Conservation (phyloP, 2,113 vertebrate genomes). For the Spea bombifrons region DNA sequence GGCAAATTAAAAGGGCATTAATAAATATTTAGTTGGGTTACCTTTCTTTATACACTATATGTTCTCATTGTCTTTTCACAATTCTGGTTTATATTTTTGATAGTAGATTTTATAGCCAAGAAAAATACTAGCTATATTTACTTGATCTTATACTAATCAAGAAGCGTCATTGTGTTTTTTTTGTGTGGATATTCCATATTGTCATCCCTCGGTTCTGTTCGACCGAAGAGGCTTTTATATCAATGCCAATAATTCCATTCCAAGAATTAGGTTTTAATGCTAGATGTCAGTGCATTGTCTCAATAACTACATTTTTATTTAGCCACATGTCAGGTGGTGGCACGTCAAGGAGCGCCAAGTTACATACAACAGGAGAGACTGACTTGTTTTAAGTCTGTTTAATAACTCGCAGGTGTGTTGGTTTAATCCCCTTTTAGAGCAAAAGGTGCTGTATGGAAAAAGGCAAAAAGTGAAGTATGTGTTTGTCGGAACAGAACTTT, state of each 20-base stretch:
- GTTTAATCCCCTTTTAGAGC: conserved; percentile 20
- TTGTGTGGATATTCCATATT: too few relatives aligned
- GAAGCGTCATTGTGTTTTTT: too few relatives aligned
- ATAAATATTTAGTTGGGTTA: too few relatives aligned
- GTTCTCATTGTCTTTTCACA: too few relatives aligned
- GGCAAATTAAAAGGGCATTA: too few relatives aligned
- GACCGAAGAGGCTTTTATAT: background rate
- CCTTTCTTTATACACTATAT: too few relatives aligned
- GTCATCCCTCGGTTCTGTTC: background rate
- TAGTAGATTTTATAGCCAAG: too few relatives aligned
- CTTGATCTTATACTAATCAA: too few relatives aligned
- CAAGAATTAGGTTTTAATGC: background rate
- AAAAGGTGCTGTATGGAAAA: conserved; percentile 13
- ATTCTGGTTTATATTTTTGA: too few relatives aligned
- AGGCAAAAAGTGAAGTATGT: background rate
- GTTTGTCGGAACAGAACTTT: conserved; percentile 53
- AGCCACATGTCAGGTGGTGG: background rate
- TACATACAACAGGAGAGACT: background rate
- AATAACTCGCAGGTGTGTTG: conserved; percentile 17
- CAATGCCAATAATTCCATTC: background rate
- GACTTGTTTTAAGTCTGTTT: background rate
- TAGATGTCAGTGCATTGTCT: background rate
- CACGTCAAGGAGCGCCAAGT: too few relatives aligned
- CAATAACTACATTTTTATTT: background rate
- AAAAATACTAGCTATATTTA: too few relatives aligned